Evolutionary conservation across 2,113 vertebrate species (phyloP), one percentile per base, ranked within the genome.

Genomic region (Gyps fulvus): DNA sequence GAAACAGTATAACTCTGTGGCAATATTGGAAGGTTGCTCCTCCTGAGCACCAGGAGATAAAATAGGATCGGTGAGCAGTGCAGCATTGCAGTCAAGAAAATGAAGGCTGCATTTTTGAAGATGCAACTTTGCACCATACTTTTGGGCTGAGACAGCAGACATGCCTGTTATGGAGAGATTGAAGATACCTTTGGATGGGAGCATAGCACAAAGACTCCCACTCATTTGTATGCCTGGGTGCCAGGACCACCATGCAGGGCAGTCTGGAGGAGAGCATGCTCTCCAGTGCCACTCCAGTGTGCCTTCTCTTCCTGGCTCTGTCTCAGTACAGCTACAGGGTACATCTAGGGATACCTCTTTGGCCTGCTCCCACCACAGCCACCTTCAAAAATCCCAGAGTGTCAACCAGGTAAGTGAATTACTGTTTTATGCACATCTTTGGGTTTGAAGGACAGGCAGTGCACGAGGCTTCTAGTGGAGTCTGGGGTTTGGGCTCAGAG

Each of bases 161-260:
- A 2, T 61, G 27, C 6, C 1, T 0, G 4, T 57, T 88, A 10
- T 1, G 12, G 63, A 63, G 20, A 78, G 11, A 63, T 2, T 50
- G 59, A 69, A 81, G 22, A 45, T 63, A n/a, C 16, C 20, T 91
- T 72, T 81, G 83, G 8, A 22, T 40, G 16, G 23, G 31, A 72
- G 27, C 18, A 19, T 6, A 77, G 58, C n/a, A 49, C 34, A 49
- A 81, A 63, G 50, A 20, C 25, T 71, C 38, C 42, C 38, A 9
- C 20, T 77, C 19, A 19, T 50, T 63, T 58, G 11, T 38, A 34
- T 34, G 36, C 23, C 36, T 65, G 57, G 34, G 49, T 1, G 3
- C 27, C 19, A 31, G 79, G 34, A 72, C 36, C 70, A 58, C 29
- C 50, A 27, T n/a, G 12, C 29, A 47, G 65, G 59, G 21, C 71